Evolutionary conservation across 35 echinoderm and acorn worm species (phyloP), one percentile per base, ranked within the genome.

Genomic region (Anneissia japonica): DNA sequence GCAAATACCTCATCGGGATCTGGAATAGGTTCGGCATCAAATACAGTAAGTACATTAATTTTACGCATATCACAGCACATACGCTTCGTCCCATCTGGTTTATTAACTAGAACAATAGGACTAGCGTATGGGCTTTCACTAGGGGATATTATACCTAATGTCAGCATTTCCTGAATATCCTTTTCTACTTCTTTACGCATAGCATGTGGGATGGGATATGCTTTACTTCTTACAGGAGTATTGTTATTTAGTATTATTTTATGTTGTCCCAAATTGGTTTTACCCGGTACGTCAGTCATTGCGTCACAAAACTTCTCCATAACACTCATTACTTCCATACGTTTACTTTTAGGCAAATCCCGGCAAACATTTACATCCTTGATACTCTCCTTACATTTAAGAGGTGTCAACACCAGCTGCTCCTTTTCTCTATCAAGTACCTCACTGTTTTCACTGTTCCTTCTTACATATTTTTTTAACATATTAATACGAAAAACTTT

Each of bases 201-300:
- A 12, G 81, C 75, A 23, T 46, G 37, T 14, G 93, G 88, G 19
- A 94, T 31, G 41, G 89, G 85, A 55, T 90, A 94, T 32, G 93
- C 79, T 74, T 74, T 94, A 6, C 31, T 34, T 37, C 77, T 74
- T 10, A 91, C 43, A 14, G 83, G 86, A 32, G 83, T 74, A 46
- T 84, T 74, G 1, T 43, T 72, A 36, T 35, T 85, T 12, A 93
- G n/a, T 4, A 37, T 77, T 10, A 93, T 79, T 14, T 39, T 35
- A 46, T 93, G 82, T 31, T 88, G 26, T 30, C 72, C 77, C 16
- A 91, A 51, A 32, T 56, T 79, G 13, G 86, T 89, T 36, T 40
- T 21, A 28, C 91, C 86, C 1, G 91, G 91, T 32, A 90, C 32
- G 79, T 90, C 84, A 37, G 46, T 90, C 21, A 90, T 31, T 16